These are phyloP conservation scores for Helleia helle DNA, from an alignment of 2,888 invertebrate genomes.

Conservation along the genomic window DNA sequence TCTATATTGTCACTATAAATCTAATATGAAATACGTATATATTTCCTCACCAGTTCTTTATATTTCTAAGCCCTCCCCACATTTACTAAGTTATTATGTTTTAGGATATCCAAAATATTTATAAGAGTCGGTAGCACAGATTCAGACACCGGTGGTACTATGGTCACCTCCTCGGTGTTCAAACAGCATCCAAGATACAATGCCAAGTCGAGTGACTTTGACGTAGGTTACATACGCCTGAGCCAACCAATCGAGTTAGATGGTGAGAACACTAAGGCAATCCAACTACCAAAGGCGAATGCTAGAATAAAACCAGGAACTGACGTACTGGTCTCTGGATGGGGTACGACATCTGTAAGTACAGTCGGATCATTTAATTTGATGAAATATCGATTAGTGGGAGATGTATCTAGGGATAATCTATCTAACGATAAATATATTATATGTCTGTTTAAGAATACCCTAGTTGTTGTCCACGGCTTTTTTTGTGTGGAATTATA, in stretches of 20 bases:
- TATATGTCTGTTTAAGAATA: too few species aligned
- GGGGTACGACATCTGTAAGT: slow-evolving; percentile 38
- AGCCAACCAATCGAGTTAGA: slow-evolving; percentile 36
- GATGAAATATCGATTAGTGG: too few species aligned
- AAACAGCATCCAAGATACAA: slow-evolving; percentile 51
- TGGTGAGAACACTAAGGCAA: slow-evolving; percentile 31
- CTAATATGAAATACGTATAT: too few species aligned
- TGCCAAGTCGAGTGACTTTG: slow-evolving; percentile 45
- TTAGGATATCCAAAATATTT: slow-evolving; percentile 30
- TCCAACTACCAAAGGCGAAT: slow-evolving; percentile 26
- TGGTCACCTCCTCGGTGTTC: slow-evolving; percentile 37
- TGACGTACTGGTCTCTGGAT: slow-evolving; percentile 40
- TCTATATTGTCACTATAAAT: too few species aligned
- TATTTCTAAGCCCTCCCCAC: too few species aligned
- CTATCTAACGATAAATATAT: too few species aligned
- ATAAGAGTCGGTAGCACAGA: slow-evolving; percentile 53
- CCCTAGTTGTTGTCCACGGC: too few species aligned
- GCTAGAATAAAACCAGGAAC: slow-evolving; percentile 30
- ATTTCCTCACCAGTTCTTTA: too few species aligned
- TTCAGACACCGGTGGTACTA: slow-evolving; percentile 40
- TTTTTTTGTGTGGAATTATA: too few species aligned
- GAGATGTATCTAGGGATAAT: too few species aligned
- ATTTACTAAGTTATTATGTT: too few species aligned
- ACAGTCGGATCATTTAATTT: too few species aligned
- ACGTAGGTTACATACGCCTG: slow-evolving; percentile 49